Conservation (phyloP, 35 echinoderm and acorn worm genomes). For the Ophiothrix spiculata region DNA sequence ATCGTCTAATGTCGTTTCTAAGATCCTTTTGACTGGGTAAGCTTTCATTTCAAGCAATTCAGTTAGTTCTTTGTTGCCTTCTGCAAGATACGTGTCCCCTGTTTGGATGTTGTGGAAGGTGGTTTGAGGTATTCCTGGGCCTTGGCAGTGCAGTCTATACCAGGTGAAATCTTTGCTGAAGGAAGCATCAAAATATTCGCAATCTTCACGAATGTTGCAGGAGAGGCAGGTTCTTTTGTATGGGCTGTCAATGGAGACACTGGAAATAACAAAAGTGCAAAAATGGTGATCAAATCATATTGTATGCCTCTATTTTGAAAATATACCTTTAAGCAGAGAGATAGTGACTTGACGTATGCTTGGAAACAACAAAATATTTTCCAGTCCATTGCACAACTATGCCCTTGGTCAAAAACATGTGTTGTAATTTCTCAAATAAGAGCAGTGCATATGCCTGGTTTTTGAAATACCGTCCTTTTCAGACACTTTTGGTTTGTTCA, state of each 20-base stretch:
- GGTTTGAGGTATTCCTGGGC: conserved; percentile 55
- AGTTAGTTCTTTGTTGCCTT: conserved; percentile 50
- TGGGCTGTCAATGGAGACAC: conserved; percentile 2
- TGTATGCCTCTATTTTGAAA: too few relatives aligned
- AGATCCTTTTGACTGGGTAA: conserved; percentile 12
- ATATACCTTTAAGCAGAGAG: too few relatives aligned
- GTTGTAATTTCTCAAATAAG: too few relatives aligned
- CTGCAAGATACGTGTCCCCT: conserved; percentile 10
- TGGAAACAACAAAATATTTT: too few relatives aligned
- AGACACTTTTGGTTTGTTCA: too few relatives aligned
- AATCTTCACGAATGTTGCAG: conserved; percentile 34
- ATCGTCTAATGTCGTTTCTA: neutral
- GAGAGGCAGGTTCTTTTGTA: conserved; percentile 29
- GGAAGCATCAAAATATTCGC: conserved; percentile 47
- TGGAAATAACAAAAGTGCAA: conserved; percentile 5
- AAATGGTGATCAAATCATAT: too few relatives aligned
- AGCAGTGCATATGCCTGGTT: too few relatives aligned
- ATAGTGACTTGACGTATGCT: too few relatives aligned
- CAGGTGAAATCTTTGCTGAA: conserved; percentile 44
- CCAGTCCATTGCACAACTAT: too few relatives aligned
- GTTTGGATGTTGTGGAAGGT: conserved; percentile 43
- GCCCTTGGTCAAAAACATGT: too few relatives aligned
- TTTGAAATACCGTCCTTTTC: too few relatives aligned
- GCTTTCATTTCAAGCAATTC: conserved; percentile 44
- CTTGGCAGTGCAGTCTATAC: conserved; percentile 63